Base-by-base conservation (phyloP, 2,797 vertebrate genomes). In the Rhodeus uyekii region DNA sequence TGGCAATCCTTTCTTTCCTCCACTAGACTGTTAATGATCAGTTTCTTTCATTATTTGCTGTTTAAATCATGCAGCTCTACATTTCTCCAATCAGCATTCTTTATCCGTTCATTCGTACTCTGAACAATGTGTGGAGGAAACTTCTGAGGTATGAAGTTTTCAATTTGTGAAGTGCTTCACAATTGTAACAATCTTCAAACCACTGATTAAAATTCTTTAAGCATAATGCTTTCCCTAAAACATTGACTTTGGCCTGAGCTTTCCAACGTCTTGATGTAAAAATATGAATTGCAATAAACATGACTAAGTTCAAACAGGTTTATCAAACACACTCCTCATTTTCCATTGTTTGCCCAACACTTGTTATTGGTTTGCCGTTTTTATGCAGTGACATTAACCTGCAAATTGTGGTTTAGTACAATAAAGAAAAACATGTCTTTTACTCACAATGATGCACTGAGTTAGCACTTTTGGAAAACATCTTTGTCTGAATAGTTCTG, bases 51-150 rank as follows among this genome's bases (percentile, higher is more conserved):
- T 53, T 67, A 53, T 77, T 53, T 32, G 55, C 18, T 18, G 24
- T 48, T 72, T 55, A 44, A 73, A 44, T 73, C 24, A 46, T n/a
- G 10, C 58, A 58, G 38, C n/a, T 73, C 42, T 9, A 24, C 68
- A 44, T 36, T 78, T 36, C 42, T 16, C 65, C 75, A 78, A 53
- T 83, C 74, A 71, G 19, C 50, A 27, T 10, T 34, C 53, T 77
- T 77, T 83, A 60, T 83, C 48, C 64, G 61, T 65, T 65, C 18
- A 24, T 16, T 39, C n/a, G n/a, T n/a, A n/a, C n/a, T n/a, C 19
- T 42, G 2, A 55, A 29, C 24, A 67, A 44, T 46, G 48, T 53
- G 5, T n/a, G 16, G 5, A 65, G 16, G 46, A 74, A 82, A 67
- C 36, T 9, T 75, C 46, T 38, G 36, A 32, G 3, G 42, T 13